Percentiles rank a stretch among this genome's conserved stretches.
phyloP scores from a whole-genome alignment of 1,140 invertebrate species.

The Brachionus calyciflorus region DNA sequence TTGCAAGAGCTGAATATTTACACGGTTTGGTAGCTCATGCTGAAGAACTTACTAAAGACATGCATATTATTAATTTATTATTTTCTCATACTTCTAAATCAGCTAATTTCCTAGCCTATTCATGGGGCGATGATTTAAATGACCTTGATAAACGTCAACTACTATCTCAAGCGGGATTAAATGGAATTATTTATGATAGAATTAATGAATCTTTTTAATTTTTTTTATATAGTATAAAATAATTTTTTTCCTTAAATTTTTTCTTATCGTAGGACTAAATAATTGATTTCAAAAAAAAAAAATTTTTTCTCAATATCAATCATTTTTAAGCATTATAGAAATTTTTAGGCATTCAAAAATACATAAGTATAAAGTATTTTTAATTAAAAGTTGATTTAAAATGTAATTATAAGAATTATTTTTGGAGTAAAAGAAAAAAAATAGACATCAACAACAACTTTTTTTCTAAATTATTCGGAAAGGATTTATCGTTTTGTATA shows the following conservation, averaged over 20 bases:
- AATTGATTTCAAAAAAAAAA: too few species aligned
- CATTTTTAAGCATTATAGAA: too few species aligned
- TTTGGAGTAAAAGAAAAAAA: too few species aligned
- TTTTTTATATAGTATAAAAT: slow-evolving; percentile 6
- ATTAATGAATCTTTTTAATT: slow-evolving; percentile 42
- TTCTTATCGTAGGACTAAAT: too few species aligned
- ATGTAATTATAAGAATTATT: too few species aligned
- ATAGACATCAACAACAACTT: too few species aligned
- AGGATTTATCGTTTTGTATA: too few species aligned
- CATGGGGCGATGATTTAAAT: slow-evolving; percentile 44
- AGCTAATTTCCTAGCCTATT: slow-evolving; percentile 36
- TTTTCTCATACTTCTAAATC: slow-evolving; percentile 5
- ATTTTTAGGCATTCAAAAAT: too few species aligned
- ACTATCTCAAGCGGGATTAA: neutral
- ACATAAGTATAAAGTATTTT: too few species aligned
- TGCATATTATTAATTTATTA: slow-evolving; percentile 32
- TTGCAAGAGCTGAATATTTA: slow-evolving; percentile 37
- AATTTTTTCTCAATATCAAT: too few species aligned
- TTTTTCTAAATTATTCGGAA: too few species aligned
- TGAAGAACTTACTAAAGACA: slow-evolving; percentile 22
- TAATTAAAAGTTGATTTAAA: too few species aligned
- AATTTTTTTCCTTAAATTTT: slow-evolving; percentile 3
- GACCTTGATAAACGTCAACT: slow-evolving; percentile 30
- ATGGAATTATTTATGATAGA: slow-evolving; percentile 45
- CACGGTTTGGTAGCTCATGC: slow-evolving; percentile 44